phyloP scores from a whole-genome alignment of 2,888 invertebrate genomes.

The Iselma pallidipennis region DNA sequence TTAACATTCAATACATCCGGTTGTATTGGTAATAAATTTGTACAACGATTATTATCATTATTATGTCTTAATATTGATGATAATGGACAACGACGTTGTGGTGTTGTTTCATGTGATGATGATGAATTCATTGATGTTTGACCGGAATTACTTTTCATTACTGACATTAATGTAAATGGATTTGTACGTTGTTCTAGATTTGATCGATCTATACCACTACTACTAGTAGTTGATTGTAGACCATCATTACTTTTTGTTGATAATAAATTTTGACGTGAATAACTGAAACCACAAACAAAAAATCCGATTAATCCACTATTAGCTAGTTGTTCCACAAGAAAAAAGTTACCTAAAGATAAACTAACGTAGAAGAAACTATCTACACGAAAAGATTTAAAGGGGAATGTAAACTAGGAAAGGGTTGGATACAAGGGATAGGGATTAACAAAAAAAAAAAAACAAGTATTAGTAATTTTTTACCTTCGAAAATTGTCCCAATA shows the following conservation, averaged over 20 bases:
- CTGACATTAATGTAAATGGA: constrained; percentile 36
- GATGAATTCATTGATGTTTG: constrained; percentile 45
- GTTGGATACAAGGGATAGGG: constrained; percentile 2
- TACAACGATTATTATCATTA: constrained; percentile 11
- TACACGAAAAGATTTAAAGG: constrained; percentile 14
- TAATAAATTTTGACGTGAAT: constrained; percentile 86
- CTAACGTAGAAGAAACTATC: background rate
- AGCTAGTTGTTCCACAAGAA: too few relatives aligned
- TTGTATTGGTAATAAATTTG: constrained; percentile 23
- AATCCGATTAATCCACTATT: too few relatives aligned
- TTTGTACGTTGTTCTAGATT: constrained; percentile 62
- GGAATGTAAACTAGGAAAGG: constrained; percentile 14
- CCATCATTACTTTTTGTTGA: constrained; percentile 78
- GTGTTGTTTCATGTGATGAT: constrained; percentile 46
- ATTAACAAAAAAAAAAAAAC: constrained; percentile 12
- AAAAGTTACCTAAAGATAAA: background rate
- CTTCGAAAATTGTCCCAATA: constrained; percentile 94
- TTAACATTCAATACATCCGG: constrained; percentile 64
- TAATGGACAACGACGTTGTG: constrained; percentile 30
- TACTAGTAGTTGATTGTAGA: constrained; percentile 55
- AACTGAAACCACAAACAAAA: too few relatives aligned
- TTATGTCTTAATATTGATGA: constrained; percentile 8
- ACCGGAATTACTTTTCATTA: constrained; percentile 44
- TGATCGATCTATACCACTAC: too few relatives aligned
- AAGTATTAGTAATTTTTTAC: constrained; percentile 56